Evolutionary conservation across 1,140 invertebrate genomes (phyloP).

Genomic region (Platyscapa corneri): DNA sequence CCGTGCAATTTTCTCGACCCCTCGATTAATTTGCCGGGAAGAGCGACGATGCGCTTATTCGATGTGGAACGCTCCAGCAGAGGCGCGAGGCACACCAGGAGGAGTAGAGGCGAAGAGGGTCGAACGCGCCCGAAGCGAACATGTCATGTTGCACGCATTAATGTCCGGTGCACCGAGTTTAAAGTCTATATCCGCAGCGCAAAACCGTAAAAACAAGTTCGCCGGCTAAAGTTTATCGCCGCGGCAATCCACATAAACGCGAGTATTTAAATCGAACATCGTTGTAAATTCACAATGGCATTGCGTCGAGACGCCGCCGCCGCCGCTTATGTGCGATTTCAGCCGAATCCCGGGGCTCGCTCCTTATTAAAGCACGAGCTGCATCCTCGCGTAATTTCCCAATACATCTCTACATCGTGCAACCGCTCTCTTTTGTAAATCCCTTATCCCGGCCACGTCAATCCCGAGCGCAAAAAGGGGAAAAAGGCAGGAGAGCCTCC

Average conservation of each 20-base stretch:
- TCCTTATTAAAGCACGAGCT: conserved; percentile 22
- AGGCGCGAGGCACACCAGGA: too few species aligned
- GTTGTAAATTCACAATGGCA: conserved; percentile 30
- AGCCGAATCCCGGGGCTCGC: not conserved
- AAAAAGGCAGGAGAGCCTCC: not conserved
- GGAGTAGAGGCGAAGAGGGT: not conserved
- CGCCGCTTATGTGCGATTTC: not conserved
- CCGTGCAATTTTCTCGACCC: too few species aligned
- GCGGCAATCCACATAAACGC: conserved; percentile 4
- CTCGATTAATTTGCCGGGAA: too few species aligned
- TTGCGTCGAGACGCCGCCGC: not conserved
- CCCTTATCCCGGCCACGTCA: conserved; percentile 12
- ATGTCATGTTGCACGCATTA: conserved; percentile 37
- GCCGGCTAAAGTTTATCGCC: conserved; percentile 25
- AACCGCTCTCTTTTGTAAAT: conserved; percentile 9
- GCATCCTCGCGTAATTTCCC: not conserved
- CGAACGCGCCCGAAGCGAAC: not conserved
- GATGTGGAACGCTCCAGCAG: too few species aligned
- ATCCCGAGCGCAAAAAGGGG: conserved; percentile 4
- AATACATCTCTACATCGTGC: not conserved
- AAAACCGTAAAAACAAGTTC: conserved; percentile 35
- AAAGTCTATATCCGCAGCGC: conserved; percentile 39
- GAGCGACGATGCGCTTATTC: too few species aligned
- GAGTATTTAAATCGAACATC: conserved; percentile 35
- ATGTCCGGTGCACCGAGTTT: conserved; percentile 38